Evolutionary conservation across 2,113 vertebrate genomes (phyloP), one percentile per base, ranked within the genome.

Genomic region (Atlantisia rogersi): DNA sequence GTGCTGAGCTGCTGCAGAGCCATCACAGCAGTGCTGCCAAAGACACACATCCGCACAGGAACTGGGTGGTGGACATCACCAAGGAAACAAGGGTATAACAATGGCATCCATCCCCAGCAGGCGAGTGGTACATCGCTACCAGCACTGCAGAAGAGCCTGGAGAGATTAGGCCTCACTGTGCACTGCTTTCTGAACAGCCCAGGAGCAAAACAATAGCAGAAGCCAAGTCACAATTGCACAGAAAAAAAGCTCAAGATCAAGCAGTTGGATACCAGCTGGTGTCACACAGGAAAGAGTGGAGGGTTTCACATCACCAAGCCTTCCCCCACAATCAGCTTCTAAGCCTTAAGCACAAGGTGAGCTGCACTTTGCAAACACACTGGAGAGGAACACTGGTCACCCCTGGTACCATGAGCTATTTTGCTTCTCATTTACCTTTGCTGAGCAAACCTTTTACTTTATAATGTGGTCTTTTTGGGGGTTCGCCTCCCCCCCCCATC

Each of bases 61-160:
- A n/a, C 1, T 9, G 10, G 2, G 15, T 5, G 16, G n/a, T 28
- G 39, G 39, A 55, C 26, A 13, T 11, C 19, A 24, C n/a, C 37
- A 21, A 35, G 31, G 39, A 20, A 46, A 24, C 6, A 15, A 2
- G 19, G 0, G 6, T 2, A 3, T 6, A n/a, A 25, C 24, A 16
- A n/a, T 15, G 18, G n/a, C 9, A 25, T 6, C 37, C 44, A 3
- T 21, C 6, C 64, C 52, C 50, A 12, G 9, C 28, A 28, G 26
- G 35, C 1, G 13, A 70, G n/a, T 4, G 22, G n/a, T 39, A 22
- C 28, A 3, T 4, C 3, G 28, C 40, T 63, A 12, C 58, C 3
- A 6, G 37, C 2, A 1, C 25, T 32, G 7, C 22, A 29, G 11
- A 24, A 42, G 15, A 77, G 15, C 44, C 44, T 3, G 3, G 25